A percentile compares a stretch with the other conserved stretches of the same genome.
Evolutionary conservation across 1,140 invertebrate genomes (phyloP).

Genomic region (Phenacoccus solenopsis): DNA sequence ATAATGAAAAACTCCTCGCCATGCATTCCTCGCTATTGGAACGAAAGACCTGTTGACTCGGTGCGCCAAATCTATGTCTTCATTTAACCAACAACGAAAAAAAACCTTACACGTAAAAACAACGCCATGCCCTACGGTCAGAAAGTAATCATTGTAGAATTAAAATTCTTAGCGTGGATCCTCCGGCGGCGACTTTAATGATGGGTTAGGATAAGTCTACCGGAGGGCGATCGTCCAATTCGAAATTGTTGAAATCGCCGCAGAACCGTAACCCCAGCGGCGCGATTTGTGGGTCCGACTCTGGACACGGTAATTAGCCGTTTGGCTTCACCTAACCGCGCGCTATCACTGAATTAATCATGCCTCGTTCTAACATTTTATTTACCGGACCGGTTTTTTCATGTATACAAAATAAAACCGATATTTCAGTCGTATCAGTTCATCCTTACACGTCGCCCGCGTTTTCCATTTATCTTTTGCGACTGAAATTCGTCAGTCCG

Average conservation of each 20-base stretch:
- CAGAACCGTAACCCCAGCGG: background rate
- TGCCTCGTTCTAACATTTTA: background rate
- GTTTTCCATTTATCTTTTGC: background rate
- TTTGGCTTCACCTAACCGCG: background rate
- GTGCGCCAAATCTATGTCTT: background rate
- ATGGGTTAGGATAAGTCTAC: background rate
- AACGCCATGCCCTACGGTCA: background rate
- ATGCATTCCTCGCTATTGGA: too few relatives aligned
- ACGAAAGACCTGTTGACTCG: too few relatives aligned
- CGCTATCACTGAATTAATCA: background rate
- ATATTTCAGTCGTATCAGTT: background rate
- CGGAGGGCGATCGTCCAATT: background rate
- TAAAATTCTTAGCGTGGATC: background rate
- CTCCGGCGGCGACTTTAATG: background rate
- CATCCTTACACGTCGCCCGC: background rate
- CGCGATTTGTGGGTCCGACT: background rate
- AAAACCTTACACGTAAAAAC: too few relatives aligned
- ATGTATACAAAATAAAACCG: constrained; percentile 3
- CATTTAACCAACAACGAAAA: background rate
- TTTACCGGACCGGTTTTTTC: constrained; percentile 1
- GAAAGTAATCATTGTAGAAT: background rate
- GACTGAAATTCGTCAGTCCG: background rate
- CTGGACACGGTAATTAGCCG: background rate
- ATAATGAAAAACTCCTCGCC: too few relatives aligned
- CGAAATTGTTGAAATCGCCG: background rate